Base-by-base conservation (phyloP, 2,888 invertebrate genomes). In the Ichneumoninae sp. region DNA sequence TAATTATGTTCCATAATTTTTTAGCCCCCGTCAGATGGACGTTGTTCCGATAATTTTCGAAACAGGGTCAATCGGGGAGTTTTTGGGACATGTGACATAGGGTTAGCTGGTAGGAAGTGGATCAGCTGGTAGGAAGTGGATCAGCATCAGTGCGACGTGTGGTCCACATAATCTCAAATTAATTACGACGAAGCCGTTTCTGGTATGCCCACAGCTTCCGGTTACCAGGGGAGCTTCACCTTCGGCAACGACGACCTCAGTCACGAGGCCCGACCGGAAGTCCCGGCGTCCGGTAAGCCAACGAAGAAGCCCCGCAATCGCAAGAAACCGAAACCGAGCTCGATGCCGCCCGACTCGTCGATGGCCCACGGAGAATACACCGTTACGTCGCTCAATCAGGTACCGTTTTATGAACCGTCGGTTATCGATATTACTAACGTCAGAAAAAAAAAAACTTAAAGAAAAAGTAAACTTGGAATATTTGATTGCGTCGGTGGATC, bases 321-420 rank as follows among this genome's bases (percentile, higher is more conserved):
- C 47, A 89, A 89, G 66, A 91, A 90, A 74, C 92, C 91, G 30
- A 91, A 90, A 33, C 89, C 90, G 0, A 91, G 89, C 57, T 87
- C 90, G 0, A 77, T 90, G 8, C 91, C 92, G 0, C 90, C 90
- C 19, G 91, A 90, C 40, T 88, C 91, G 0, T 92, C 93, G 4
- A 90, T 91, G 87, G 88, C 88, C 22, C 90, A 91, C 54, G 92
- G 89, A 22, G 93, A 93, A 75, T 90, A 93, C 78, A 90, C 90
- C 3, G 90, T 92, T n/a, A 93, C 93, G 13, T 91, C 93, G 26
- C 86, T 91, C 69, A 91, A 93, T 83, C 92, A 93, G 93, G 93
- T 93, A 90, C 33, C 60, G 57, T 33, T 62, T 57, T 22, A 36
- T 47, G 7, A n/a, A 5, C 26, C 52, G 1, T 52, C 10, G 10